These are phyloP conservation scores for Spongia lamella DNA, from an alignment of 37 sponge, comb jelly and placozoan genomes.

Conservation along the genomic window DNA sequence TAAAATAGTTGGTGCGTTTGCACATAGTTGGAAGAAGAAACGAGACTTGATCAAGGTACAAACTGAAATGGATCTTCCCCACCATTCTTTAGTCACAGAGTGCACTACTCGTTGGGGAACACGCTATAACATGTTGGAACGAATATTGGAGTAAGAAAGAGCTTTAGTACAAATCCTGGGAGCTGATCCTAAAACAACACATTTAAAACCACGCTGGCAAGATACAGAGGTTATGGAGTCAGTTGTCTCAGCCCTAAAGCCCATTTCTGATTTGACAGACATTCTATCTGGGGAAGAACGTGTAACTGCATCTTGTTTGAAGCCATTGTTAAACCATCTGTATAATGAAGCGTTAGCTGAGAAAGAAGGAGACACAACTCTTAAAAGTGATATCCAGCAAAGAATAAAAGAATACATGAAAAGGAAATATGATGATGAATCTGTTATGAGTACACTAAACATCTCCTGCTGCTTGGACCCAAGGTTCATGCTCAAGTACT, in stretches of 20 bases:
- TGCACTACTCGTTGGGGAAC: constrained; percentile 24
- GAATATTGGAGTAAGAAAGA: constrained; percentile 21
- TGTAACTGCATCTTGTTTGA: constrained; percentile 20
- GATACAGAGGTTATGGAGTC: constrained; percentile 29
- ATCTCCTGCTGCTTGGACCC: constrained; percentile 19
- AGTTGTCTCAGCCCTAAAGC: constrained; percentile 3
- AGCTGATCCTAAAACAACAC: constrained; percentile 28
- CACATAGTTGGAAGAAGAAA: constrained; percentile 20
- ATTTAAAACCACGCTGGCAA: constrained; percentile 31
- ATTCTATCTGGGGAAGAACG: constrained; percentile 24
- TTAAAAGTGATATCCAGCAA: constrained; percentile 26
- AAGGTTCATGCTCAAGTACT: constrained; percentile 5
- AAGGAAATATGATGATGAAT: background rate
- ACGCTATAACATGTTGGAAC: constrained; percentile 9
- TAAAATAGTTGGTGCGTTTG: no score
- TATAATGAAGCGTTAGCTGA: background rate
- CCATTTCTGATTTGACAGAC: constrained; percentile 29
- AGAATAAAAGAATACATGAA: constrained; percentile 17
- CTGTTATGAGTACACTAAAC: background rate
- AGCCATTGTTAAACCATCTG: constrained; percentile 7
- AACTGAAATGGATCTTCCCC: background rate
- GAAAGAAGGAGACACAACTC: constrained; percentile 5
- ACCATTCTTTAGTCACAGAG: constrained; percentile 14
- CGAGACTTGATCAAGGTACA: constrained; percentile 1
- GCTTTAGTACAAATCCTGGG: constrained; percentile 17